Evolutionary conservation across 2,888 invertebrate genomes (phyloP).

Genomic region (Pecten maximus): DNA sequence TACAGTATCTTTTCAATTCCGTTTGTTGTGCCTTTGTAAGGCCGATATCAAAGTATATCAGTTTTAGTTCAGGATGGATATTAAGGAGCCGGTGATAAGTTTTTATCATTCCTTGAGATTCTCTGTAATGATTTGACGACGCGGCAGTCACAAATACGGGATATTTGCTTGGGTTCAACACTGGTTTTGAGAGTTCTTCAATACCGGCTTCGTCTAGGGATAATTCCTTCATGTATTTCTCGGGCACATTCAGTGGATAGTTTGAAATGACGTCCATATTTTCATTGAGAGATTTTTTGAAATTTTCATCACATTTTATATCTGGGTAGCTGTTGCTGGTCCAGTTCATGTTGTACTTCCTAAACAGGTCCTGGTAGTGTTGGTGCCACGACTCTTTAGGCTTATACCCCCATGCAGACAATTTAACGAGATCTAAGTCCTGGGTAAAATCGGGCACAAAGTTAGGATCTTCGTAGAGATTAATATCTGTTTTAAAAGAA

Average conservation of each 20-base stretch:
- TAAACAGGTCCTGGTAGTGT: background rate
- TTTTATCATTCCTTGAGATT: conserved; percentile 53
- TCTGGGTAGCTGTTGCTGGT: background rate
- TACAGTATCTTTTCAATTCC: background rate
- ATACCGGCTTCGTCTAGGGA: background rate
- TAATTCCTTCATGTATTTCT: background rate
- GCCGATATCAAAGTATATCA: conserved; percentile 60
- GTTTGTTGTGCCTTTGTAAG: conserved; percentile 22
- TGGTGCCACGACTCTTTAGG: background rate
- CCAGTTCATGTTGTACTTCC: conserved; percentile 14
- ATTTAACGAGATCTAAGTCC: background rate
- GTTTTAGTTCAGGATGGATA: conserved; percentile 53
- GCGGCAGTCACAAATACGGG: conserved; percentile 64
- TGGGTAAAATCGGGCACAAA: background rate
- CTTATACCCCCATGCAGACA: background rate
- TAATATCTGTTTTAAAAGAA: background rate
- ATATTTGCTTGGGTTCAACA: background rate
- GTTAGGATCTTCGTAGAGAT: background rate
- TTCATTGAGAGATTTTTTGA: background rate
- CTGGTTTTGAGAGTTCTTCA: background rate
- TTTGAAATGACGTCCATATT: conserved; percentile 8
- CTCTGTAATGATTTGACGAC: conserved; percentile 54
- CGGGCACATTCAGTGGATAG: background rate
- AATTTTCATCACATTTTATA: background rate
- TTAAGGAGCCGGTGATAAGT: conserved; percentile 46